Base-by-base conservation (phyloP, 2,113 vertebrate species). In the Dasyurus viverrinus region DNA sequence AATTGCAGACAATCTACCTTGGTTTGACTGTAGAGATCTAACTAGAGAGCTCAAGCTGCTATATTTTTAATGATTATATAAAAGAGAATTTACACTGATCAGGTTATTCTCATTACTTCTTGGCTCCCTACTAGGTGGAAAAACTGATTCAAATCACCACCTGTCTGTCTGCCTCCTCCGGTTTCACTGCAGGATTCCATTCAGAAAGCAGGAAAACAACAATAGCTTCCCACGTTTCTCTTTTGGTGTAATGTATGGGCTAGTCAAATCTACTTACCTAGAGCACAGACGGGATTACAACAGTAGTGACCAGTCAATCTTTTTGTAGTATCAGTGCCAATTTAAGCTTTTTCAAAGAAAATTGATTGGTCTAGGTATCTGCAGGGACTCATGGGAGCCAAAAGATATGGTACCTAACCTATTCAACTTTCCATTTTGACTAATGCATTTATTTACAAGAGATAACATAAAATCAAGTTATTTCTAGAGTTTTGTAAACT, bases 301-400 rank as follows among this genome's bases (percentile, higher is more conserved):
- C 60, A 90, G 48, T 96, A 53, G 90, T 90, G 50, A 92, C 93
- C 55, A 96, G 91, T 93, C 89, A 60, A 96, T 95, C 92, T 0
- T 42, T 50, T 90, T 84, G 89, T 46, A 84, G 57, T 92, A 68
- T 95, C 93, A 94, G 91, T 92, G 94, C 53, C 68, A 92, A 97
- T 93, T 92, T 95, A 91, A 95, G 95, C 97, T 95, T 94, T 94
- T 97, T 91, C 94, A 92, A 95, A 24, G 95, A 93, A 97, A 97
- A 98, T 94, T 89, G 93, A 92, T 26, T 25, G 93, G 16, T 25
- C 92, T 94, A 96, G 9, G 24, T 97, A 96, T 97, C 96, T 96
- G 95, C 54, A 96, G 93, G 92, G 90, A 93, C 89, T 53, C 53
- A 92, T 94, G 94, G 89, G 95, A 94, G 90, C 89, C 90, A 94